Base-by-base conservation (phyloP, 2,888 invertebrate species). In the Lypha dubia region DNA sequence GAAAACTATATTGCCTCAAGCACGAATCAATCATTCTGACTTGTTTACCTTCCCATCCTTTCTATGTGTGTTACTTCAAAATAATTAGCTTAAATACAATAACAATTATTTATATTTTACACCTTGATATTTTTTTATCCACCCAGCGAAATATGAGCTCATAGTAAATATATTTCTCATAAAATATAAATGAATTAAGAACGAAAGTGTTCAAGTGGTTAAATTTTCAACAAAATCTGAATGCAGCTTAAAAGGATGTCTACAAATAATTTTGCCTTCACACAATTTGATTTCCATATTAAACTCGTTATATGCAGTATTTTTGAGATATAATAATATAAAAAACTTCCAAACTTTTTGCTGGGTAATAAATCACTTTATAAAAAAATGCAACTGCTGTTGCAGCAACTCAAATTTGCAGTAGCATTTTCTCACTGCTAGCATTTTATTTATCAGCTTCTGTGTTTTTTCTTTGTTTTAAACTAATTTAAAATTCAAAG, bases 351-450 rank as follows among this genome's bases (percentile, higher is more conserved):
- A n/a, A n/a, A n/a, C n/a, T n/a, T n/a, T n/a, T n/a, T n/a, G n/a
- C n/a, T n/a, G n/a, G n/a, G n/a, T 73, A 68, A 83, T 83, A 83
- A 83, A 83, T 83, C 79, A 74, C 73, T 74, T 70, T 70, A 49
- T 22, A 67, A 73, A 68, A n/a, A 74, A 74, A 32, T 67, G 73
- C 46, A 70, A 44, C 62, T 56, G 68, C 41, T 63, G 65, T 41
- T 58, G 67, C 70, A 51, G 67, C 70, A 51, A 13, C 28, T 80
- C n/a, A 24, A 13, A 74, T 63, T 65, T 60, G 44, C 80, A 67
- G 76, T 76, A 73, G 84, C 80, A 63, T 51, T 77, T 77, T 79
- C 44, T 62, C 38, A 71, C 53, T 79, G 68, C 76, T 60, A 63
- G 56, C 22, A 46, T 51, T 76, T 67, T 41, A 68, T 65, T n/a